These are phyloP conservation scores for Calyptommatus sinebrachiatus DNA, from an alignment of 2,113 vertebrate genomes.

Conservation along the genomic window DNA sequence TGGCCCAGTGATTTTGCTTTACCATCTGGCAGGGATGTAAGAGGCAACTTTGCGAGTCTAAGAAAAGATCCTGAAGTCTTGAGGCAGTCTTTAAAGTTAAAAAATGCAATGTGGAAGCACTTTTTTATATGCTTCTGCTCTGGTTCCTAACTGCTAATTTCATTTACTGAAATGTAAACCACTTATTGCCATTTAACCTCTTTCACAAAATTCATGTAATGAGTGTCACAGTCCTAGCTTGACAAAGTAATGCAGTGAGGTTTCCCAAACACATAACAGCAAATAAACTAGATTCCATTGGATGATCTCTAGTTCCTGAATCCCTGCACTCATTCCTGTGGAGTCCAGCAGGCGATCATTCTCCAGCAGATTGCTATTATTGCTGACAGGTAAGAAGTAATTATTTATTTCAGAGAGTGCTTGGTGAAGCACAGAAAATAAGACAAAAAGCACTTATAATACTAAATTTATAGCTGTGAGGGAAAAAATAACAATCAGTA, in stretches of 20 bases:
- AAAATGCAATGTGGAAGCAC: background rate
- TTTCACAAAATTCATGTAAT: background rate
- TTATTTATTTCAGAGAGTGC: conserved; percentile 30
- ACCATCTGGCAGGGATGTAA: too few species aligned
- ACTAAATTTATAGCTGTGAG: conserved; percentile 8
- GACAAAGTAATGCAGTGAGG: background rate
- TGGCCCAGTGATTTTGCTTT: too few species aligned
- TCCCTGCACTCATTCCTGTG: conserved; percentile 11
- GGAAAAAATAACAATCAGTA: background rate
- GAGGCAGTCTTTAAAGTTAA: background rate
- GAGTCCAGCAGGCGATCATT: conserved; percentile 21
- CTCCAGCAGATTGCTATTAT: conserved; percentile 16
- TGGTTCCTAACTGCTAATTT: background rate
- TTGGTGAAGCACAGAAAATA: conserved; percentile 19
- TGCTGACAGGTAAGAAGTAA: conserved; percentile 5
- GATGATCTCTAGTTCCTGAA: conserved; percentile 7
- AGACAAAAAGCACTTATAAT: background rate
- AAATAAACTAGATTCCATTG: conserved; percentile 1
- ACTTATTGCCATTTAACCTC: background rate
- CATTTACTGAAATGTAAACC: background rate
- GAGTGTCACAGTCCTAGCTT: background rate
- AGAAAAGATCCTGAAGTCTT: background rate
- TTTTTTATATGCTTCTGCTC: background rate
- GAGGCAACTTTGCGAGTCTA: background rate
- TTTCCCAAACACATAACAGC: too few species aligned